Evolutionary conservation across 2,113 vertebrate genomes (phyloP).

Genomic region (Phylloscopus whistleri): DNA sequence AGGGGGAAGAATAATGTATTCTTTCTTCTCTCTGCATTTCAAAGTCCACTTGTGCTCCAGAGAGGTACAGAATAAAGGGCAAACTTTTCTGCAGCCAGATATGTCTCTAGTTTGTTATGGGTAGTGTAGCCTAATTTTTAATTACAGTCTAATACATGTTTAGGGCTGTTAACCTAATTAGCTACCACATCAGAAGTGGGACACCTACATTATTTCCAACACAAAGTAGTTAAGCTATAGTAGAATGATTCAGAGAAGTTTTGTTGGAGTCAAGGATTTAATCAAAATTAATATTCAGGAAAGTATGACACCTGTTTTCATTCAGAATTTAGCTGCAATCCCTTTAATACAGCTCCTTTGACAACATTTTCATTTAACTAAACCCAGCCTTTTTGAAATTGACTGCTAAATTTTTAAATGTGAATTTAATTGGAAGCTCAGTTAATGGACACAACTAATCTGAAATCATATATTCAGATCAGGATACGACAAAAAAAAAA

Average conservation of each 20-base stretch:
- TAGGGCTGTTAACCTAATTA: conserved; percentile 20
- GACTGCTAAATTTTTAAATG: not conserved
- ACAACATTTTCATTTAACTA: not conserved
- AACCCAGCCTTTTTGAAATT: not conserved
- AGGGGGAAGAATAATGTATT: not conserved
- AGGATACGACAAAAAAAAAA: not conserved
- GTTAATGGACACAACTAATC: not conserved
- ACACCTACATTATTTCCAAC: not conserved
- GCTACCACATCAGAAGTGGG: not conserved
- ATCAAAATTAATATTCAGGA: not conserved
- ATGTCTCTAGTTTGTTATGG: not conserved
- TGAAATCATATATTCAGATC: not conserved
- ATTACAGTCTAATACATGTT: not conserved
- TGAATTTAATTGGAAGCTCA: not conserved
- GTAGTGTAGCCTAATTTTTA: conserved; percentile 3
- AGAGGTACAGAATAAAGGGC: not conserved
- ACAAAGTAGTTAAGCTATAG: not conserved
- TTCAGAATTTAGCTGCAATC: not conserved
- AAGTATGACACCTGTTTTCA: not conserved
- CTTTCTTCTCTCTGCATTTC: not conserved
- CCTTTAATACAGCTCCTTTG: not conserved
- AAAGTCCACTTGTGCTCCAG: not conserved
- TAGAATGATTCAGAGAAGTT: not conserved
- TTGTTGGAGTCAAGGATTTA: not conserved
- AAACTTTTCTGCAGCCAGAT: not conserved